Percentiles rank a stretch among this genome's conserved stretches.
phyloP scores from a whole-genome alignment of 2,888 invertebrate genomes.

The Drosophila nr. medialis region DNA sequence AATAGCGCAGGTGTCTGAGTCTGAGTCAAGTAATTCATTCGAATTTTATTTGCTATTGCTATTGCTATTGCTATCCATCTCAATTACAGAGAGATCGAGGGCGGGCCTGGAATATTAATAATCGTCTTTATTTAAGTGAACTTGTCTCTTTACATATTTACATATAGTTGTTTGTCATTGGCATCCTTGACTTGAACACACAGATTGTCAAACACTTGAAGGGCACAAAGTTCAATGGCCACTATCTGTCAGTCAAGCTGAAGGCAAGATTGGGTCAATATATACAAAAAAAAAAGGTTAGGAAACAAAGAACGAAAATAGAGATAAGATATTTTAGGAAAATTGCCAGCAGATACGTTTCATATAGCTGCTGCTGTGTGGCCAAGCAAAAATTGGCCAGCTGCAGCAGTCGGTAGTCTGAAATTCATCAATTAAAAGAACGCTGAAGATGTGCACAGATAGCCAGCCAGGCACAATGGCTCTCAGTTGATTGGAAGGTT shows the following conservation, averaged over 20 bases:
- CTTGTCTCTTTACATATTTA: constrained; percentile 11
- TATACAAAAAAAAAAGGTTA: neutral
- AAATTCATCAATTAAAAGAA: constrained; percentile 68
- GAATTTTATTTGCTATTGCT: constrained; percentile 75
- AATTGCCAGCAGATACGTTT: constrained; percentile 34
- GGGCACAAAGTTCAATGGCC: constrained; percentile 64
- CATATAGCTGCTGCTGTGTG: constrained; percentile 15
- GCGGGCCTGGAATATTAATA: constrained; percentile 70
- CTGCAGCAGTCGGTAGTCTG: constrained; percentile 38
- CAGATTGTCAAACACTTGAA: constrained; percentile 28
- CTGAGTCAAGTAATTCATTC: constrained; percentile 62
- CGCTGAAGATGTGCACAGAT: constrained; percentile 6
- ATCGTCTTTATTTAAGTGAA: constrained; percentile 67
- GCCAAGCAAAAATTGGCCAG: constrained; percentile 44
- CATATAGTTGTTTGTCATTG: constrained; percentile 26
- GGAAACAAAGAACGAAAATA: constrained; percentile 14
- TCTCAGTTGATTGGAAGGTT: constrained; percentile 55
- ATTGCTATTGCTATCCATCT: constrained; percentile 75
- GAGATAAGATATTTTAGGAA: constrained; percentile 36
- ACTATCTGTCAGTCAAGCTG: constrained; percentile 46
- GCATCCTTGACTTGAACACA: constrained; percentile 31
- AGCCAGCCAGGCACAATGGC: constrained; percentile 20
- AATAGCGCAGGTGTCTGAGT: constrained; percentile 43
- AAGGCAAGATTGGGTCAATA: constrained; percentile 51
- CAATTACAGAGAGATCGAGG: constrained; percentile 67